Evolutionary conservation across 1,140 invertebrate species (phyloP), one percentile per base, ranked within the genome.

Genomic region (Notospermus geniculatus): DNA sequence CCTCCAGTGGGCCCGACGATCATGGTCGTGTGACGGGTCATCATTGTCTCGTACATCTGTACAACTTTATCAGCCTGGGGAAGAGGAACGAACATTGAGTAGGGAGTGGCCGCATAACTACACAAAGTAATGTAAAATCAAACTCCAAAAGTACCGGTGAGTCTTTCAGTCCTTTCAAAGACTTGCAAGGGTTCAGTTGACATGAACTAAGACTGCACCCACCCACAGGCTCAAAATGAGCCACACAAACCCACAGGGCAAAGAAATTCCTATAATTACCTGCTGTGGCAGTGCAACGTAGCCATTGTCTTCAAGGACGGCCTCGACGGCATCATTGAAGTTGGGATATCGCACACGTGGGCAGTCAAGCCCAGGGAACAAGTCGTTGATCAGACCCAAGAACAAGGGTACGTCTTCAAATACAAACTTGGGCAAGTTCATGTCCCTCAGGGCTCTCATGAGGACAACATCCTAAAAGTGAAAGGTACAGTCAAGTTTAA

Each of bases 1-100:
- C 91, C 91, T 50, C 92, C 91, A 25, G 92, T 94, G 23, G 92
- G 92, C 0, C 93, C 93, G 9, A 95, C 90, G 36, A 95, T 72
- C 91, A 95, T 95, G 11, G 89, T 89, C 25, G 90, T 92, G 79
- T 95, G 92, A 45, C 91, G 85, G 1, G 90, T 94, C 89, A 91
- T 91, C 91, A 95, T 94, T 1, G 91, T 92, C 81, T 95, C 91
- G 73, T 94, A 93, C 71, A 95, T 72, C 81, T 95, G 92, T 30
- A 94, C 86, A 19, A 95, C 86, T 86, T 93, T 93, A 73, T 92
- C 90, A 50, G 91, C 86, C 90, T 92, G 65, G 15, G 4, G 32
- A 36, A 36, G 15, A 36, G 15, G 5, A 36, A 36, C 4, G 32
- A 36, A 4, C 4, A 36, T 36, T 36, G 5, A 7, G 4, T 36